Conservation (phyloP, 2,797 vertebrate species). For the Gallinago nigripennis region DNA sequence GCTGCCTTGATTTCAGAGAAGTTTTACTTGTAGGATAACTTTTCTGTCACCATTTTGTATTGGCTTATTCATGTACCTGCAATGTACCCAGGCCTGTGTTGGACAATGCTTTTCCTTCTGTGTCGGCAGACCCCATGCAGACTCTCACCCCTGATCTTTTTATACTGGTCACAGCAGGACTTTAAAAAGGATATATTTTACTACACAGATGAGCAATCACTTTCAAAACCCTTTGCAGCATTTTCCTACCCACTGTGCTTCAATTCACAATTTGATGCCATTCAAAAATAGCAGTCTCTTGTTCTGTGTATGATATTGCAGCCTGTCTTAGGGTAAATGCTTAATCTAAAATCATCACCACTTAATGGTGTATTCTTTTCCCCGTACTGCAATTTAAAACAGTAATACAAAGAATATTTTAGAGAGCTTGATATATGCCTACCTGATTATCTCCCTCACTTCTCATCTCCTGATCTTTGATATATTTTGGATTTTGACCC, state of each 20-base stretch:
- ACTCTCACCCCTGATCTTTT: conserved; percentile 28
- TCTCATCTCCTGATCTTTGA: conserved; percentile 48
- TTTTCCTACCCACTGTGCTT: conserved; percentile 34
- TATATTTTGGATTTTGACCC: conserved; percentile 49
- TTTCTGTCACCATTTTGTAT: conserved; percentile 31
- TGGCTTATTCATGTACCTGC: conserved; percentile 3
- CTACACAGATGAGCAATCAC: conserved; percentile 28
- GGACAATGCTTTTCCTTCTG: conserved; percentile 28
- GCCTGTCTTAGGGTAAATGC: conserved; percentile 4
- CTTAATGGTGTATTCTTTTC: conserved; percentile 14
- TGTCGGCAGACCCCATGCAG: conserved; percentile 3
- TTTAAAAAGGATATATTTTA: conserved; percentile 36
- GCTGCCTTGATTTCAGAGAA: background rate
- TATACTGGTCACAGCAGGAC: conserved; percentile 17
- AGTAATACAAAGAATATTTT: conserved; percentile 49
- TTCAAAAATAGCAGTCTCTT: conserved; percentile 49
- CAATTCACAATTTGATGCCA: conserved; percentile 40
- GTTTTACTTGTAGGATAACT: conserved; percentile 24
- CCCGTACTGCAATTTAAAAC: background rate
- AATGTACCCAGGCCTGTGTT: background rate
- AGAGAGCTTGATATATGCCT: background rate
- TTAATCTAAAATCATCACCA: background rate
- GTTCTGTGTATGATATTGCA: conserved; percentile 2
- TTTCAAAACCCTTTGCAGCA: background rate
- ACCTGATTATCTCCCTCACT: background rate